Evolutionary conservation across 2,113 vertebrate species (phyloP).

Genomic region (Leucosticte australis): DNA sequence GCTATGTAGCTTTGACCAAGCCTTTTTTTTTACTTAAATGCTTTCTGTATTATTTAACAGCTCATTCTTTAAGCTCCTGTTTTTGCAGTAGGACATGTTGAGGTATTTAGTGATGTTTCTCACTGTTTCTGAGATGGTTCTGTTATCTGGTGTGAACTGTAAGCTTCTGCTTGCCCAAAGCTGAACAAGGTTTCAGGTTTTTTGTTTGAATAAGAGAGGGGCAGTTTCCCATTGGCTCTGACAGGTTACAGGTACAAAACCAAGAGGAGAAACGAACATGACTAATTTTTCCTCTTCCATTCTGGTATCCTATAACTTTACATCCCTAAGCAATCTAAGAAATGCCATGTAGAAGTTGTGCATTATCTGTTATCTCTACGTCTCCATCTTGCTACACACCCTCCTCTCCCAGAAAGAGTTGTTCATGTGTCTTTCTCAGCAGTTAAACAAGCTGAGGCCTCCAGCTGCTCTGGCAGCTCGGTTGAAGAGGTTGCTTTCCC

Average conservation of each 20-base stretch:
- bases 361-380: not conserved
- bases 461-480: constrained; percentile 55
- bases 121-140: not conserved
- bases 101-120: not conserved
- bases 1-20: not conserved
- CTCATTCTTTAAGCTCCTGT: not conserved
- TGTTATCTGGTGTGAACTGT: not conserved
- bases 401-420: not conserved
- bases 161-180: not conserved
- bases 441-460: not conserved
- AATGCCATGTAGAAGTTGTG: not conserved
- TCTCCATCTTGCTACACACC: not conserved
- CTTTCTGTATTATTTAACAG: not conserved
- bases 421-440: not conserved
- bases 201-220: not conserved
- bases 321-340: not conserved
- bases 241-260: not conserved
- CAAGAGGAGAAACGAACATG: not conserved
- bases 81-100: not conserved
- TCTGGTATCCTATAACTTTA: not conserved
- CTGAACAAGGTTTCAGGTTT: not conserved
- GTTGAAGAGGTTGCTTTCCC: constrained; percentile 32
- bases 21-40: not conserved
- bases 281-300: not conserved
- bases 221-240: not conserved